Conservation (phyloP, 2,113 vertebrate genomes). For the Panthera uncia region DNA sequence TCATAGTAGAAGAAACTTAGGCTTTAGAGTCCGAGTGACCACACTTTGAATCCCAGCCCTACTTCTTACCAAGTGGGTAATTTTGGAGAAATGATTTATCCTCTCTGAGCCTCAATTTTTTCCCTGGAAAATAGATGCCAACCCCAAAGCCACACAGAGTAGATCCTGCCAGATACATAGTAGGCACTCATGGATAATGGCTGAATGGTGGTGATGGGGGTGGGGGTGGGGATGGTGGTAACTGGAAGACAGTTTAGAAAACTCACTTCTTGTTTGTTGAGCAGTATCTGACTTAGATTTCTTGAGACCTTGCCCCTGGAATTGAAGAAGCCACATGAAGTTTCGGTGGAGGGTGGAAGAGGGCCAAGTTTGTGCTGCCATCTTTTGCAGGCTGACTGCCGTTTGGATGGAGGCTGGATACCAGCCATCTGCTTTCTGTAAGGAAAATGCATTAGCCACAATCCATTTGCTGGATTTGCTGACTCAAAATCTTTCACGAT, state of each 20-base stretch:
- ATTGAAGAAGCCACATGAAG: not conserved
- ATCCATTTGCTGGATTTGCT: conserved; percentile 52
- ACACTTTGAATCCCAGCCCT: not conserved
- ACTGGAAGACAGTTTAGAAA: not conserved
- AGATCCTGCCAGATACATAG: not conserved
- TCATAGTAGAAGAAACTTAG: not conserved
- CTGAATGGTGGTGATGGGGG: not conserved
- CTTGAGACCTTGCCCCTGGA: not conserved
- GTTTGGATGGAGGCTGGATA: conserved; percentile 34
- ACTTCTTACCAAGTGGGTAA: not conserved
- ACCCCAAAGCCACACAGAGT: not conserved
- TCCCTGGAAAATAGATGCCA: not conserved
- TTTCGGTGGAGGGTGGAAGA: not conserved
- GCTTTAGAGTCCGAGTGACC: not conserved
- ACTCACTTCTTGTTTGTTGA: not conserved
- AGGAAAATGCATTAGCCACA: conserved; percentile 41
- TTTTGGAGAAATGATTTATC: not conserved
- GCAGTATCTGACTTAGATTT: not conserved
- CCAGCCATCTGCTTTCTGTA: conserved; percentile 29
- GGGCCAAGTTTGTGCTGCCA: not conserved
- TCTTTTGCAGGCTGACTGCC: conserved; percentile 13
- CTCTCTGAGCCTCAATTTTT: not conserved
- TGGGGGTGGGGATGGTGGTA: not conserved
- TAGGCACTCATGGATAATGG: not conserved
- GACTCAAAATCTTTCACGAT: conserved; percentile 13